These are phyloP conservation scores for Mixornis gularis DNA, from an alignment of 2,113 vertebrate species.

Conservation along the genomic window DNA sequence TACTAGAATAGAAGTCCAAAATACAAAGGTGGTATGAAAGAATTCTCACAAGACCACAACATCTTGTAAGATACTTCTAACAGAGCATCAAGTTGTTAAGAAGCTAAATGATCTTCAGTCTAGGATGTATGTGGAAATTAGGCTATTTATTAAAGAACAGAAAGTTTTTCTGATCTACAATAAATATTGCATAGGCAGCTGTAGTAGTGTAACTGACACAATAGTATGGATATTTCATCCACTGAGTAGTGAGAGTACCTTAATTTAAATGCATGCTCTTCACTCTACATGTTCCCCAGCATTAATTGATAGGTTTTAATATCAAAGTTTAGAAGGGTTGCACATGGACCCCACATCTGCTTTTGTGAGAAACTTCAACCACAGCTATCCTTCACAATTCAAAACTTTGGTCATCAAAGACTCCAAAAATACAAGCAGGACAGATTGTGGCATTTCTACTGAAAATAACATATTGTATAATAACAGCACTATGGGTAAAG, in stretches of 20 bases:
- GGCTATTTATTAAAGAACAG: not conserved
- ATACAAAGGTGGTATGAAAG: not conserved
- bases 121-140: not conserved
- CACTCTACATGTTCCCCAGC: not conserved
- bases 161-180: not conserved
- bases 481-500: not conserved
- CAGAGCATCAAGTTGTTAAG: not conserved
- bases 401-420: constrained; percentile 18
- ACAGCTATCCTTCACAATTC: not conserved
- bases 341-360: not conserved
- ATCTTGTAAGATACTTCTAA: not conserved
- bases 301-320: not conserved
- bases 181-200: not conserved
- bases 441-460: not conserved
- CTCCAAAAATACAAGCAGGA: constrained; percentile 11
- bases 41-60: not conserved
- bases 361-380: not conserved
- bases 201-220: not conserved
- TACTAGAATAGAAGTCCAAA: not conserved
- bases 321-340: not conserved
- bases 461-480: constrained; percentile 1
- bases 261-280: not conserved
- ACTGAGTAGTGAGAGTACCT: not conserved
- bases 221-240: not conserved
- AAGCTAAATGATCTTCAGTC: not conserved